A percentile compares a stretch with the other conserved stretches of the same genome.
Evolutionary conservation across 2,797 vertebrate genomes (phyloP).

Genomic region (Diplodus sargus): DNA sequence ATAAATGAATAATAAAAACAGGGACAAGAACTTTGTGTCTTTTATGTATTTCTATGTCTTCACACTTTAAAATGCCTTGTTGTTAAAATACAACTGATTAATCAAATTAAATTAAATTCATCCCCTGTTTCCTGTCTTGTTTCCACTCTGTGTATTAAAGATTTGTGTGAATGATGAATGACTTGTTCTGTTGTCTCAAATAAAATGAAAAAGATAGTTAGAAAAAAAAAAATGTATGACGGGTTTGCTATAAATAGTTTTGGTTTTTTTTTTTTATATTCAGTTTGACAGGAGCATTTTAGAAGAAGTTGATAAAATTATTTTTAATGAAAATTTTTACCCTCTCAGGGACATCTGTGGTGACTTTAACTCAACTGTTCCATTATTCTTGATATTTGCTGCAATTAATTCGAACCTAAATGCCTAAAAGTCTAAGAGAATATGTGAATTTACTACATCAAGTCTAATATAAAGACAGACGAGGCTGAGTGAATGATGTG

Average conservation of each 20-base stretch:
- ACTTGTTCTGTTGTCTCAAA: no score
- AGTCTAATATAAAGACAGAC: not conserved
- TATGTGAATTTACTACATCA: no score
- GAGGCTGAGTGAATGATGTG: not conserved
- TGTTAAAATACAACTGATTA: no score
- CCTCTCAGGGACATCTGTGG: not conserved
- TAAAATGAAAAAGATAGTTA: no score
- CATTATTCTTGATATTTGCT: not conserved
- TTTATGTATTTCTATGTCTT: not conserved
- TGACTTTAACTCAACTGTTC: not conserved
- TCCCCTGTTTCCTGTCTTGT: not conserved
- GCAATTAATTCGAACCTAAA: not conserved
- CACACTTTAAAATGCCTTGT: not conserved
- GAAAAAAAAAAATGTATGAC: no score
- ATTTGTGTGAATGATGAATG: no score
- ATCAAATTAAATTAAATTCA: not conserved
- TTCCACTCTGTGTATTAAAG: not conserved
- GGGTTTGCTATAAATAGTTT: not conserved
- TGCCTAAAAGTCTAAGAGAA: not conserved
- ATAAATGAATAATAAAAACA: not conserved
- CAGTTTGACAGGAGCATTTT: constrained; percentile 5
- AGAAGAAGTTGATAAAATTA: not conserved
- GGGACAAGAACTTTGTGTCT: not conserved
- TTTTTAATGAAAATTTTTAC: no score
- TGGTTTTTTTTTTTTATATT: not conserved